Conservation (phyloP, 2,113 vertebrate species). For the Elaphurus davidianus region DNA sequence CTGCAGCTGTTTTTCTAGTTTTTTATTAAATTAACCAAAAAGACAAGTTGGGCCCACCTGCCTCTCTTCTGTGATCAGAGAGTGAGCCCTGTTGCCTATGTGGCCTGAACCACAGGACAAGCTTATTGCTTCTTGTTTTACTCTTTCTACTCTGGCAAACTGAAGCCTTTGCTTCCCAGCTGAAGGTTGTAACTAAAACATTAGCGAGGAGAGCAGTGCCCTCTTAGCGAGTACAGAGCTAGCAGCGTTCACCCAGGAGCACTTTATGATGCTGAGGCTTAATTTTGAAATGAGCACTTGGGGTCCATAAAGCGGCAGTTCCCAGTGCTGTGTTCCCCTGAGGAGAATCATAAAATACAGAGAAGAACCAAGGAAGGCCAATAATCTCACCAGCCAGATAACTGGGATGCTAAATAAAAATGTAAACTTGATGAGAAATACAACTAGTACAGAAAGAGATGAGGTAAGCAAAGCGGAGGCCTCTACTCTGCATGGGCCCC, state of each 20-base stretch:
- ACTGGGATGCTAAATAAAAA: neutral
- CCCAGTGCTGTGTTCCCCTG: neutral
- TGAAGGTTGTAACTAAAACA: neutral
- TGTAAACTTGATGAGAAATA: neutral
- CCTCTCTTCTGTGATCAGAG: neutral
- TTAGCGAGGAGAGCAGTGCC: neutral
- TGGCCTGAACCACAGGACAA: neutral
- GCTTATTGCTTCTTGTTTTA: neutral
- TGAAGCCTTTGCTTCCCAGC: neutral
- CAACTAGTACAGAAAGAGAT: neutral
- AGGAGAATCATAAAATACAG: neutral
- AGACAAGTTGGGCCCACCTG: neutral
- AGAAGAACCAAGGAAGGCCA: neutral
- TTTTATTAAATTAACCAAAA: neutral
- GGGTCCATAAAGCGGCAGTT: neutral
- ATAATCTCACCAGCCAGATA: neutral
- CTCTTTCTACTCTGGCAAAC: neutral
- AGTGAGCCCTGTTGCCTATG: neutral
- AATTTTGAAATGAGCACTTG: neutral
- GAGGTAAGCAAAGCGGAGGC: neutral
- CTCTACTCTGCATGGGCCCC: neutral
- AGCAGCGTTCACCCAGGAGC: neutral
- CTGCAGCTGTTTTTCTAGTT: neutral
- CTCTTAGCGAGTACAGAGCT: neutral
- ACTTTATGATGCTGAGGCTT: neutral